Evolutionary conservation across 2,113 vertebrate species (phyloP).

Genomic region (Elgaria multicarinata): DNA sequence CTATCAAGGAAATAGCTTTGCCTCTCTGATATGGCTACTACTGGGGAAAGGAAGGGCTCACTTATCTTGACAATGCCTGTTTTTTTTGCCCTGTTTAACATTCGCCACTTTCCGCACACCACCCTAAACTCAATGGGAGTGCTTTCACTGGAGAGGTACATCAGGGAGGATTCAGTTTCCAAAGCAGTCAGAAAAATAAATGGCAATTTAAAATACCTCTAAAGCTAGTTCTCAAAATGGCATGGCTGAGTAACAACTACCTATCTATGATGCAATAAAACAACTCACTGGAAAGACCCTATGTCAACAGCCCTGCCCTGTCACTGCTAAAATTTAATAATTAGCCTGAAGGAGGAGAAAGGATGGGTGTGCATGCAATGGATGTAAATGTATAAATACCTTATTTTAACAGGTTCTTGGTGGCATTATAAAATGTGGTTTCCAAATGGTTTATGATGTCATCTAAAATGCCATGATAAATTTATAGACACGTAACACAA

Average conservation of each 20-base stretch:
- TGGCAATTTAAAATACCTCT: not conserved
- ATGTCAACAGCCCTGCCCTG: constrained; percentile 2
- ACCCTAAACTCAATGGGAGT: not conserved
- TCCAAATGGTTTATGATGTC: constrained; percentile 30
- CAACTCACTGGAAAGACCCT: not conserved
- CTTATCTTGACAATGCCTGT: not conserved
- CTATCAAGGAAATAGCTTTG: not conserved
- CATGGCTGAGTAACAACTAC: constrained; percentile 1
- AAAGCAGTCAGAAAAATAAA: constrained; percentile 15
- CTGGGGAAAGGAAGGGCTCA: not conserved
- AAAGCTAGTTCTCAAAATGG: constrained; percentile 7
- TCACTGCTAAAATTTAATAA: constrained; percentile 29
- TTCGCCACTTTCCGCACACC: not conserved
- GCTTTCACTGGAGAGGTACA: not conserved
- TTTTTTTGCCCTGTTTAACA: not conserved
- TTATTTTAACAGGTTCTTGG: constrained; percentile 7
- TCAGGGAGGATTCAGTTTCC: not conserved
- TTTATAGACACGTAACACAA: constrained; percentile 35
- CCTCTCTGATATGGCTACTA: not conserved
- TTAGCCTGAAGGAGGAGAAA: not conserved
- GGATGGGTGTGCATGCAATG: not conserved
- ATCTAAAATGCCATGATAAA: constrained; percentile 1
- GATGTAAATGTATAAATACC: constrained; percentile 26
- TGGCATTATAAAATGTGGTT: constrained; percentile 6
- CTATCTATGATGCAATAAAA: constrained; percentile 4